Evolutionary conservation across 1,140 invertebrate species (phyloP), one percentile per base, ranked within the genome.

Genomic region (Doryteuthis pealeii): DNA sequence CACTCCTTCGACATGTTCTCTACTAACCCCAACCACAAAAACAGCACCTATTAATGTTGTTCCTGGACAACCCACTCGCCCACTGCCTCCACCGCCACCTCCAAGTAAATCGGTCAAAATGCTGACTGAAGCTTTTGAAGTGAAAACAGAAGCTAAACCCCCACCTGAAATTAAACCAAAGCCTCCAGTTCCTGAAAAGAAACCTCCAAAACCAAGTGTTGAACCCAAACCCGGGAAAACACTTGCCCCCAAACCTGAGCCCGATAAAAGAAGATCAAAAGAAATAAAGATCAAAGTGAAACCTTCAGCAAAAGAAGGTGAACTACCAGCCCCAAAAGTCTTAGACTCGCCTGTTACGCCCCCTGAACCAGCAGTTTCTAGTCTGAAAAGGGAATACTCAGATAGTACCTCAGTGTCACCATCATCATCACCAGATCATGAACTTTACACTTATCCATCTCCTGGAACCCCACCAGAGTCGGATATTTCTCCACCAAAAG

Each of bases 391-490:
- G 4, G 84, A 86, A 67, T 85, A 85, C 74, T 84, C 84, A 0
- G 85, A 86, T 68, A 84, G 83, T 67, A 85, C 83, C 0, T 84
- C 83, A 15, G 83, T 85, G 12, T 84, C 84, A 1, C 82, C 84
- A 2, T 82, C 82, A 3, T 85, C 84, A 0, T 84, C 83, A 8
- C 82, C 82, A 8, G 83, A 87, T 43, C 74, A 81, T 45, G 81
- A 86, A 49, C 71, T 82, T 14, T 84, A 85, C 71, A 79, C 76
- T 26, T 87, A 82, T 74, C 84, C 84, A 15, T 85, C 83, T 1
- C 85, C 85, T 5, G 85, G 85, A 18, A 85, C 85, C 26, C 84
- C 85, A 22, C 85, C 84, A 0, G 85, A 87, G 66, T 85, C 83
- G 0, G 83, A 85, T 68, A 82, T 82, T 4, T 87, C 85, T 5